Conservation (phyloP, 2,113 vertebrate genomes). For the pig (Sus scrofa) region T2T-Sscrofa CM000824.6:224311001-224311500, state of each 20-base stretch:
- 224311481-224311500: background rate
- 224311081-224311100: background rate
- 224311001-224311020: background rate
- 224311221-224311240: background rate
- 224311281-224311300: background rate
- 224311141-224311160: background rate
- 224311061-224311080: background rate
- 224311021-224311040: constrained; percentile 24
- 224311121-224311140: background rate
- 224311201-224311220: background rate
- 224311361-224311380: background rate
- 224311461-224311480: background rate
- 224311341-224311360: background rate
- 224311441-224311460: no score
- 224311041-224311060: background rate
- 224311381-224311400: background rate
- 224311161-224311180: background rate
- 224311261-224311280: background rate
- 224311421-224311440: background rate
- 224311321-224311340: background rate
- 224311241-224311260: background rate
- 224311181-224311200: background rate
- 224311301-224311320: background rate
- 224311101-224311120: background rate
- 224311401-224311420: background rate